These are phyloP conservation scores for Austrolebias charrua DNA, from an alignment of 2,797 vertebrate genomes.

Conservation along the genomic window DNA sequence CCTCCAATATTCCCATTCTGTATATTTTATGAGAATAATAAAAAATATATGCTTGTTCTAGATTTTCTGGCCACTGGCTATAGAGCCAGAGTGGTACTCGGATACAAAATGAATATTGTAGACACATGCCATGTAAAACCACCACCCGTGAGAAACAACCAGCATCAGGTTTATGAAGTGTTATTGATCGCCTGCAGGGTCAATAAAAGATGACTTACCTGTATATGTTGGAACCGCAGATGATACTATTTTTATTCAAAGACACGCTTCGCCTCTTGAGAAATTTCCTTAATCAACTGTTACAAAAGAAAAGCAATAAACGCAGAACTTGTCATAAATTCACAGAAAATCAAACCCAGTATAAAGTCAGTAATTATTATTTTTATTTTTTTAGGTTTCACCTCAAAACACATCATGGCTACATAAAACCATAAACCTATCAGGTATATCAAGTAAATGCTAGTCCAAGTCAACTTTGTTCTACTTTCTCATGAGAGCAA, in stretches of 20 bases:
- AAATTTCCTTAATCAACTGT: conserved; percentile 12
- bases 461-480: conserved; percentile 28
- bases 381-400: too few species aligned
- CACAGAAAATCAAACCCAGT: neutral
- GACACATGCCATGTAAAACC: neutral
- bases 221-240: neutral
- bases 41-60: neutral
- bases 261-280: neutral
- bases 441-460: too few species aligned
- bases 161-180: neutral
- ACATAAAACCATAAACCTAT: too few species aligned
- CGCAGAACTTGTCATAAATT: too few species aligned
- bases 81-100: neutral
- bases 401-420: too few species aligned
- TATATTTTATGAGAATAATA: neutral
- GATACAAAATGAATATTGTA: neutral
- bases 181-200: conserved; percentile 11
- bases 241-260: conserved; percentile 12
- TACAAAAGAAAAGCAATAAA: conserved; percentile 2
- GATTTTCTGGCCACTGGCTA: neutral
- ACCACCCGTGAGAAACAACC: neutral
- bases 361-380: too few species aligned
- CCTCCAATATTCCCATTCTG: too few species aligned
- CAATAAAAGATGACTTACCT: neutral
- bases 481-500: conserved; percentile 14